A percentile compares a stretch with the other conserved stretches of the same genome.
phyloP scores from a whole-genome alignment of 2,888 invertebrate genomes.

The Cetonia aurata region DNA sequence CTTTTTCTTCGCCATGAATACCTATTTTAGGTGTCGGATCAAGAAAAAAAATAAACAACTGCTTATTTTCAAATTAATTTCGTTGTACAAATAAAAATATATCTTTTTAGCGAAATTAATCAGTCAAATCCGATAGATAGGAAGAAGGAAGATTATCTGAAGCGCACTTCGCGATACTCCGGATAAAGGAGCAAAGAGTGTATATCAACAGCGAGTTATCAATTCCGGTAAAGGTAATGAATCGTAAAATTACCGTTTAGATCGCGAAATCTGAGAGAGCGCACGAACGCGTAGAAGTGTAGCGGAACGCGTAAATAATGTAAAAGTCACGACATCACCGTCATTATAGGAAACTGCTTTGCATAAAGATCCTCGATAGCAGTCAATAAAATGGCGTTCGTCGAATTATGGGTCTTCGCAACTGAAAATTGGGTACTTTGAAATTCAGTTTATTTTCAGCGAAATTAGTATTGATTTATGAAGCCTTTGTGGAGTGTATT shows the following conservation, averaged over 20 bases:
- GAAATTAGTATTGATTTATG: slow-evolving; percentile 64
- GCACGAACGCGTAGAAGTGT: slow-evolving; percentile 52
- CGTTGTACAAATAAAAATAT: slow-evolving; percentile 16
- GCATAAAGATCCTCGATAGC: slow-evolving; percentile 65
- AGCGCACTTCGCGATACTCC: slow-evolving; percentile 18
- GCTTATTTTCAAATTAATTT: neutral
- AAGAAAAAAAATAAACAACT: too few species aligned
- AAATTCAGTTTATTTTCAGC: slow-evolving; percentile 58
- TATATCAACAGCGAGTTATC: slow-evolving; percentile 62
- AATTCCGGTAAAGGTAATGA: slow-evolving; percentile 66
- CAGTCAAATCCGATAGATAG: slow-evolving; percentile 18
- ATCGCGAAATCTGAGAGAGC: slow-evolving; percentile 37
- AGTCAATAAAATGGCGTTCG: slow-evolving; percentile 59
- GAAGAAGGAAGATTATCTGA: slow-evolving; percentile 26
- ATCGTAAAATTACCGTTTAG: slow-evolving; percentile 66
- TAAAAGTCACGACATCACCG: slow-evolving; percentile 63
- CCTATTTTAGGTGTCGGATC: too few species aligned
- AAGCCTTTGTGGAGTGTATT: slow-evolving; percentile 55
- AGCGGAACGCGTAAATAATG: slow-evolving; percentile 65
- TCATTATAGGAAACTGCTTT: slow-evolving; percentile 67
- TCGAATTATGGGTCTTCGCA: slow-evolving; percentile 54
- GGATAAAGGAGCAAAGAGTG: slow-evolving; percentile 44
- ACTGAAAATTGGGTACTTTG: slow-evolving; percentile 61
- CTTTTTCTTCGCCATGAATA: too few species aligned
- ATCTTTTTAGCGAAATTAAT: slow-evolving; percentile 23